Evolutionary conservation across 2,113 vertebrate genomes (phyloP).

Genomic region (Brachypodius melanocephalos): DNA sequence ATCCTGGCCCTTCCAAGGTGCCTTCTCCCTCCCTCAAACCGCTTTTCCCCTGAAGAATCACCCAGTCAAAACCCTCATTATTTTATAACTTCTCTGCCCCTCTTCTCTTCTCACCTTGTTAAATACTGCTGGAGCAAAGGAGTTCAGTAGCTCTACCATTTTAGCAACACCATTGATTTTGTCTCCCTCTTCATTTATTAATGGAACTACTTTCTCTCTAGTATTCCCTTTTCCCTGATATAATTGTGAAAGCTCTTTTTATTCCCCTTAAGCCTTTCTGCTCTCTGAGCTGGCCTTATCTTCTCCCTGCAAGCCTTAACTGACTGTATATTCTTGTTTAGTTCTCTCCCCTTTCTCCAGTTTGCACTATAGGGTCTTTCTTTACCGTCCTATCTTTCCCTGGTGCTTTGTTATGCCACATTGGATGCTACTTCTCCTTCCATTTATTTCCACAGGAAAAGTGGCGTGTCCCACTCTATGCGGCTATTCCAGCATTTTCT

Average conservation of each 20-base stretch:
- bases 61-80: slow-evolving; percentile 62
- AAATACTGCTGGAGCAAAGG: slow-evolving; percentile 61
- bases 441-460: not conserved
- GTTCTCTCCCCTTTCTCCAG: slow-evolving; percentile 55
- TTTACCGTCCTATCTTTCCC: slow-evolving; percentile 13
- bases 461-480: not conserved
- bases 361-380: slow-evolving; percentile 63
- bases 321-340: slow-evolving; percentile 67
- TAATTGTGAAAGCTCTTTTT: slow-evolving; percentile 71
- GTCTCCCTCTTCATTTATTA: slow-evolving; percentile 76
- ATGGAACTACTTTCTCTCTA: slow-evolving; percentile 72
- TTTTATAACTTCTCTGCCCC: slow-evolving; percentile 65
- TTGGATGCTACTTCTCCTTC: slow-evolving; percentile 56
- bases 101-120: slow-evolving; percentile 62
- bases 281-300: slow-evolving; percentile 69
- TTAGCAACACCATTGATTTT: slow-evolving; percentile 75
- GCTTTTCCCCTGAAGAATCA: slow-evolving; percentile 38
- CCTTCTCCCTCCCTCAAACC: not conserved
- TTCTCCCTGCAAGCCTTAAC: slow-evolving; percentile 68
- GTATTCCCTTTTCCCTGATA: slow-evolving; percentile 73
- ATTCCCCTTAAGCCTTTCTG: slow-evolving; percentile 70
- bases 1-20: not conserved
- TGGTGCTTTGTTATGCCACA: slow-evolving; percentile 36
- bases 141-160: slow-evolving; percentile 72
- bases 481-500: not conserved